Evolutionary conservation across 2,888 invertebrate species (phyloP).

Genomic region (Rhamnusium bicolor): DNA sequence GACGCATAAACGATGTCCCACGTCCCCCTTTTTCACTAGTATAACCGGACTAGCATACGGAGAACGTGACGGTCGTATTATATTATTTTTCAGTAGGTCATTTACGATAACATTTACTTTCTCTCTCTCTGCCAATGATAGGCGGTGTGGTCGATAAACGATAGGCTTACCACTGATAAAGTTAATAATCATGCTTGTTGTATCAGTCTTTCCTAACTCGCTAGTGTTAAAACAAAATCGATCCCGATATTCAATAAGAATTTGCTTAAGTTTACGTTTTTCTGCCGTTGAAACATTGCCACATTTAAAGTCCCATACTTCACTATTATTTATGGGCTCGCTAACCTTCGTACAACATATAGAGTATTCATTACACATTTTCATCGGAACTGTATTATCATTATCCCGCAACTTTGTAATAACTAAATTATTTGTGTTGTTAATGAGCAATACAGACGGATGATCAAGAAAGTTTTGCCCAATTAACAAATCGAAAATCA

Average conservation of each 20-base stretch:
- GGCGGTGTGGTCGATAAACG: conserved; percentile 12
- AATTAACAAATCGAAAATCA: conserved; percentile 5
- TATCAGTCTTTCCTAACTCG: background rate
- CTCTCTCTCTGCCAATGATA: conserved; percentile 15
- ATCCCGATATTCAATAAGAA: background rate
- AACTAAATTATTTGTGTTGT: background rate
- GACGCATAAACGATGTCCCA: conserved; percentile 8
- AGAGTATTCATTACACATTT: conserved; percentile 4
- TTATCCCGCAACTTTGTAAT: background rate
- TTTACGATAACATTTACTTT: background rate
- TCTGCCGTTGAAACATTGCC: background rate
- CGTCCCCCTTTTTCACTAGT: conserved; percentile 5
- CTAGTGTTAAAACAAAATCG: conserved; percentile 11
- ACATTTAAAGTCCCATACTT: background rate
- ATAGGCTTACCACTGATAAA: conserved; percentile 12
- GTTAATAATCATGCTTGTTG: background rate
- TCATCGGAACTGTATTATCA: background rate
- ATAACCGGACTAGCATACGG: conserved; percentile 1
- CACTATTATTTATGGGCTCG: background rate
- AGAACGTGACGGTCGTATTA: conserved; percentile 6
- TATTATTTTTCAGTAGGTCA: conserved; percentile 7
- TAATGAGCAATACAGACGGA: conserved; percentile 11
- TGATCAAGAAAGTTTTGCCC: conserved; percentile 12
- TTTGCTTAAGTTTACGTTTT: background rate
- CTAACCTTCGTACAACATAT: conserved; percentile 6